phyloP scores from a whole-genome alignment of 2,113 vertebrate genomes.

The Egretta garzetta region DNA sequence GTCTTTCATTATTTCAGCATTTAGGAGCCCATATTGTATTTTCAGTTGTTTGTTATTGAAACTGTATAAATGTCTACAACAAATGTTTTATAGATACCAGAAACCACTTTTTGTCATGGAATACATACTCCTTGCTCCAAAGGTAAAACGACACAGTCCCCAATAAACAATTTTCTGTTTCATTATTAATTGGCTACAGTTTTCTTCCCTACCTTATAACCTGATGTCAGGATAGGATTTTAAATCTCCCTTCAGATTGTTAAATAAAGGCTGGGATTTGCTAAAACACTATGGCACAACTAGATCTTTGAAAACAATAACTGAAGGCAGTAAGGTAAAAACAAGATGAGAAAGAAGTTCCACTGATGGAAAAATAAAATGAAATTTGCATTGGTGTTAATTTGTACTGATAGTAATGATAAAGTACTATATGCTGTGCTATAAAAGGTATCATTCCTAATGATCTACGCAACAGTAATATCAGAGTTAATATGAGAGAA shows the following conservation, averaged over 20 bases:
- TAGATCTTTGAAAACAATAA: not conserved
- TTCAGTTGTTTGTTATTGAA: not conserved
- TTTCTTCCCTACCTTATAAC: not conserved
- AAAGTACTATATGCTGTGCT: not conserved
- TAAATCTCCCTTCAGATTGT: not conserved
- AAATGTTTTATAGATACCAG: not conserved
- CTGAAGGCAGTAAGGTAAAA: not conserved
- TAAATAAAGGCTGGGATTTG: not conserved
- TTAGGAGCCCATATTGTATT: not conserved
- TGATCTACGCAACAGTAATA: not conserved
- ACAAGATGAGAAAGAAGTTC: not conserved
- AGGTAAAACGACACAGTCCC: not conserved
- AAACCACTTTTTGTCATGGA: not conserved
- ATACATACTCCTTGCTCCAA: not conserved
- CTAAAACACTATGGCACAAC: not conserved
- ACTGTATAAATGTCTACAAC: not conserved
- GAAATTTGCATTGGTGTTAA: not conserved
- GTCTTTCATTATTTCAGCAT: not conserved
- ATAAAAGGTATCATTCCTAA: not conserved
- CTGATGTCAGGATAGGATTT: not conserved
- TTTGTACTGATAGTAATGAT: not conserved
- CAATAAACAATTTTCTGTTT: not conserved
- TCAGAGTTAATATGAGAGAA: not conserved
- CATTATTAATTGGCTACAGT: not conserved
- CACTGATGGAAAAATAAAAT: not conserved